Conservation (phyloP, 2,113 vertebrate species). For the Rostratula benghalensis region DNA sequence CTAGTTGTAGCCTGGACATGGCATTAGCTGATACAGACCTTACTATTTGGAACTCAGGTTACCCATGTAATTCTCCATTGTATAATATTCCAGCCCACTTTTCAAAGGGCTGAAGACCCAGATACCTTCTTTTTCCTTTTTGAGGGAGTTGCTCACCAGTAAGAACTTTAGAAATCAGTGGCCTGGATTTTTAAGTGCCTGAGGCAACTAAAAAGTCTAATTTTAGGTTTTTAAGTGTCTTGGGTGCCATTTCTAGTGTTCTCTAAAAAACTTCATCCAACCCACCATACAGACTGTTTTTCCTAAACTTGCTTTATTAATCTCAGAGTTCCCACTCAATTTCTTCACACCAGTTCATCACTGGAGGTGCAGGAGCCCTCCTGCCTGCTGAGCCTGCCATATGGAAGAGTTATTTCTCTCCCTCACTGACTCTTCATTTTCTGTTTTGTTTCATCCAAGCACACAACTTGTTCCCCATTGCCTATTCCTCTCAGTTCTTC, state of each 20-base stretch:
- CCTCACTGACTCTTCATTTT: background rate
- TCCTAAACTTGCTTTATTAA: constrained; percentile 51
- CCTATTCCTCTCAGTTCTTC: background rate
- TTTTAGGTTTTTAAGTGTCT: constrained; percentile 28
- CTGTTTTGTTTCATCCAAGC: background rate
- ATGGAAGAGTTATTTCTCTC: constrained; percentile 37
- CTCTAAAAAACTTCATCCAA: constrained; percentile 30
- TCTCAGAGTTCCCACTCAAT: constrained; percentile 50
- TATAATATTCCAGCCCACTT: background rate
- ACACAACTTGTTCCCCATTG: background rate
- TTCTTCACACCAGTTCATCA: constrained; percentile 56
- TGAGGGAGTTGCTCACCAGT: background rate
- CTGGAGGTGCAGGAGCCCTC: constrained; percentile 27
- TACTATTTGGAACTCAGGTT: background rate
- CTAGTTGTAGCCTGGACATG: background rate
- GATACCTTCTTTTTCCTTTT: background rate
- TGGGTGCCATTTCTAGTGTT: constrained; percentile 23
- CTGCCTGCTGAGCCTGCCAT: constrained; percentile 57
- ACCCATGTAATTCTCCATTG: background rate
- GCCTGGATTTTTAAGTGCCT: constrained; percentile 34
- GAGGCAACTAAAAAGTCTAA: constrained; percentile 24
- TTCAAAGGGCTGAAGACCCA: background rate
- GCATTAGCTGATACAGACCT: background rate
- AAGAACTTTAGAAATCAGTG: constrained; percentile 41
- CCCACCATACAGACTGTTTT: constrained; percentile 65